Percentiles rank a stretch among this genome's conserved stretches.
Conservation (phyloP, 2,888 invertebrate species). For the Macrosiphum euphorbiae region DNA sequence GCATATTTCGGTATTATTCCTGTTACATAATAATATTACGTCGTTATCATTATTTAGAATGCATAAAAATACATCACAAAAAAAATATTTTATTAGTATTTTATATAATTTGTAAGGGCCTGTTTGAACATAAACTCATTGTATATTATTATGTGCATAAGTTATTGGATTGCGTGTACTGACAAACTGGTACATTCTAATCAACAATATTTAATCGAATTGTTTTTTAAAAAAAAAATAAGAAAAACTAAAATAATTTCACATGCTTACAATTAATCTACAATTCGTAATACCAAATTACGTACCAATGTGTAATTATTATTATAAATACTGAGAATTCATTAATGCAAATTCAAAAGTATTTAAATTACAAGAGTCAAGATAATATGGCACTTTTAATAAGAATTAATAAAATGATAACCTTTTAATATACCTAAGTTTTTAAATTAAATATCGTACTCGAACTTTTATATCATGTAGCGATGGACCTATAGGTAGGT, state of each 20-base stretch:
- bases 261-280: background rate
- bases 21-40: too few relatives aligned
- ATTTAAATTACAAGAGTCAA: background rate
- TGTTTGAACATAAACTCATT: too few relatives aligned
- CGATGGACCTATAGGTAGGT: background rate
- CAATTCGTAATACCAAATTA: background rate
- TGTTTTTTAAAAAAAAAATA: too few relatives aligned
- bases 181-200: too few relatives aligned
- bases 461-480: background rate
- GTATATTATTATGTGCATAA: too few relatives aligned
- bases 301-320: background rate
- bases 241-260: background rate
- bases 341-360: background rate
- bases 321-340: background rate
- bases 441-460: background rate
- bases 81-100: too few relatives aligned
- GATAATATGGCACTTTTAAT: constrained; percentile 2
- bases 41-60: too few relatives aligned
- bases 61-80: too few relatives aligned
- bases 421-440: background rate
- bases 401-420: background rate
- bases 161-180: too few relatives aligned
- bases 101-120: too few relatives aligned
- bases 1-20: too few relatives aligned
- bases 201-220: too few relatives aligned